Percentiles rank a stretch among this genome's conserved stretches.
phyloP scores from a whole-genome alignment of 2,888 invertebrate species.

The Agrilus mali region DNA sequence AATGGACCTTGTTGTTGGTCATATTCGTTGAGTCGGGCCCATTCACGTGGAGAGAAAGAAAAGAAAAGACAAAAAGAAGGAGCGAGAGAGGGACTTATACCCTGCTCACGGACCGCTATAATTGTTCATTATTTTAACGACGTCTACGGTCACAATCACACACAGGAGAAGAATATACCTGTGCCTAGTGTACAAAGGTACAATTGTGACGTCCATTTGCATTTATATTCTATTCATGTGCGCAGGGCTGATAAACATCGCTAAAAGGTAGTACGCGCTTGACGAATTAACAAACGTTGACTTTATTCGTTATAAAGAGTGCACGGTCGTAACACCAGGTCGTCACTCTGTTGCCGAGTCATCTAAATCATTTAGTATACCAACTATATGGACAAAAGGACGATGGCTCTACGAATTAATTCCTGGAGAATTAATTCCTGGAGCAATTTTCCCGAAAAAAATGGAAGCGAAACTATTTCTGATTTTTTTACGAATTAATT shows the following conservation, averaged over 20 bases:
- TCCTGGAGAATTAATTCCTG: too few species aligned
- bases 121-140: constrained; percentile 36
- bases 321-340: too few species aligned
- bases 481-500: too few species aligned
- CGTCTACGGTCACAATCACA: constrained; percentile 28
- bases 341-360: background rate
- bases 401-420: too few species aligned
- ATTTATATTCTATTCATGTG: constrained; percentile 35
- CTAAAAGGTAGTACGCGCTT: constrained; percentile 29
- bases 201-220: constrained; percentile 35
- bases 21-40: too few species aligned
- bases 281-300: constrained; percentile 29
- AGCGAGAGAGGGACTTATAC: constrained; percentile 8
- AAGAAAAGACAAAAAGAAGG: background rate
- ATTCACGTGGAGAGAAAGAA: too few species aligned
- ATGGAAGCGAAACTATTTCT: too few species aligned
- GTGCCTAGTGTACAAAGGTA: constrained; percentile 25
- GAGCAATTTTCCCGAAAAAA: too few species aligned
- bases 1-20: too few species aligned
- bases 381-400: too few species aligned
- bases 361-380: too few species aligned
- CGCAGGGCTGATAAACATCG: constrained; percentile 31
- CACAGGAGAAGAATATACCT: constrained; percentile 23
- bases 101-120: constrained; percentile 23
- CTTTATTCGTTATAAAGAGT: too few species aligned